Evolutionary conservation across 2,797 vertebrate species (phyloP), one percentile per base, ranked within the genome.

Genomic region (Danio tinwini): DNA sequence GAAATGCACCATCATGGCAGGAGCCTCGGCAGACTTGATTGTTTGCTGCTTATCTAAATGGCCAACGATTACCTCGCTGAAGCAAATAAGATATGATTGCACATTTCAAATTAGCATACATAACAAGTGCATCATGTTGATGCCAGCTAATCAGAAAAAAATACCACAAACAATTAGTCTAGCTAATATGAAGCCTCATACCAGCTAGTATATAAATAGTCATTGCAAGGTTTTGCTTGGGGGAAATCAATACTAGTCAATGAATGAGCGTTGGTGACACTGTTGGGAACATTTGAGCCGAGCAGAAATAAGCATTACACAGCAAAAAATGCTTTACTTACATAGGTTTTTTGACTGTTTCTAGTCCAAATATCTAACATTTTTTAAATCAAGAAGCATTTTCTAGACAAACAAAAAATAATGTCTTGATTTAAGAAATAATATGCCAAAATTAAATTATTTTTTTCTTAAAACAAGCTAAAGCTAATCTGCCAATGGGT

Each of bases 261-360:
- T 47, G 14, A 10, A 56, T 13, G 19, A 21, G 80, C 80, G 70
- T 82, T 53, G 74, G 79, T 80, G 76, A 78, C 76, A 83, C 72
- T 82, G 65, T 49, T 40, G 5, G 64, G 78, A 81, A 76, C 70
- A 80, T 68, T 74, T 13, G 44, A 72, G 55, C 81, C 71, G 82
- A 84, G 59, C 71, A 64, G 50, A 63, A 83, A 72, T 44, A 81
- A 72, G 68, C 29, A 29, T 29, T 29, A 29, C 29, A 29, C 29
- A 29, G 29, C 29, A 29, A 29, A 29, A 29, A 29, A 29, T 29
- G 29, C 29, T 29, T 29, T 1, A 29, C 29, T 29, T 29, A 29
- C 29, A 29, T 29, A 29, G 29, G 29, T n/a, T 29, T 29, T 29
- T 29, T 29, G 29, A 1, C 29, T 29, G 29, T 29, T 29, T 29